Evolutionary conservation across 2,113 vertebrate genomes (phyloP).

Genomic region (Petromus typicus): DNA sequence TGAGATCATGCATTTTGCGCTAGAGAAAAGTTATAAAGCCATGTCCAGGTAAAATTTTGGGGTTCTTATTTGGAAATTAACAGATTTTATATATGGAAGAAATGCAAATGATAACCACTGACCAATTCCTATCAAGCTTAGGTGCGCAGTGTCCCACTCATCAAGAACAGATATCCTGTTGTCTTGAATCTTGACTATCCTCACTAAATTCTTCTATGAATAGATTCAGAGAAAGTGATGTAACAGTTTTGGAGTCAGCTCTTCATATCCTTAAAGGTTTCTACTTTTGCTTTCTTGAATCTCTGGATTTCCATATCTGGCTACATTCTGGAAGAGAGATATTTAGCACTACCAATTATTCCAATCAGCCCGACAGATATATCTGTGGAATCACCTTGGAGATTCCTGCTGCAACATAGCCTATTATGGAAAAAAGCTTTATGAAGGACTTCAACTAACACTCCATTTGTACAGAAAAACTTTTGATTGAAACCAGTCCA

Average conservation of each 20-base stretch:
- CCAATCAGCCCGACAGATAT: background rate
- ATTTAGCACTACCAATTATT: background rate
- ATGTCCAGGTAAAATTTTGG: background rate
- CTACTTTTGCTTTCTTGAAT: background rate
- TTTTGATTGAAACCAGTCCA: background rate
- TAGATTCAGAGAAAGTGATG: background rate
- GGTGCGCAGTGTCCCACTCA: background rate
- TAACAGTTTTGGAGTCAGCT: background rate
- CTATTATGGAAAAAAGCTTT: background rate
- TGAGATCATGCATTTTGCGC: background rate
- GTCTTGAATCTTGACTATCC: background rate
- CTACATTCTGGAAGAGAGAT: background rate
- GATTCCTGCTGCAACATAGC: background rate
- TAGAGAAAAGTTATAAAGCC: background rate
- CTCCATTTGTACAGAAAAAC: background rate
- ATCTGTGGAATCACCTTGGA: background rate
- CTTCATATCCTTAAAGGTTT: background rate
- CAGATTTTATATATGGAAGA: background rate
- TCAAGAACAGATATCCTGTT: background rate
- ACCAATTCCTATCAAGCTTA: background rate
- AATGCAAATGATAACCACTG: background rate
- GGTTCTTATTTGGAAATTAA: background rate
- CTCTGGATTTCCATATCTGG: background rate
- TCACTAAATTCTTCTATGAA: background rate
- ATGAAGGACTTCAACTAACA: background rate